Base-by-base conservation (phyloP, 2,888 invertebrate genomes). In the Microplitis manilae region DNA sequence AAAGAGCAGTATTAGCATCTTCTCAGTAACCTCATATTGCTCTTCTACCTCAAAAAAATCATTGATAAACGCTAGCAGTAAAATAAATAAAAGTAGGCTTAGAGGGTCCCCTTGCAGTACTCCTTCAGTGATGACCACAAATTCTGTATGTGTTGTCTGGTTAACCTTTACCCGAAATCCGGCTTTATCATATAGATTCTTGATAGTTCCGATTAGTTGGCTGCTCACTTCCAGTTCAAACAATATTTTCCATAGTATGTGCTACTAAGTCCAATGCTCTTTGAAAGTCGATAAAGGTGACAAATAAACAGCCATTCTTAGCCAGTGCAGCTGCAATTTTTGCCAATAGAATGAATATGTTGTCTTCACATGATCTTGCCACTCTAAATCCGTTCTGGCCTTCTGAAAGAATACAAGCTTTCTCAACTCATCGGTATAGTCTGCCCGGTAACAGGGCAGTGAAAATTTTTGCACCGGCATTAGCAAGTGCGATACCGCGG, bases 371-470 rank as follows among this genome's bases (percentile, higher is more conserved):
- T 1, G 79, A 75, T 39, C 77, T 61, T 4, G 72, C 69, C 9
- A 40, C 20, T 61, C 77, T 65, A 69, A 80, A 83, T 2, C 79
- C 83, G 1, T 79, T 79, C 65, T 82, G 81, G 20, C 73, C 76
- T 9, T 81, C 80, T 1, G 80, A 79, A 8, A 82, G 68, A 30
- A 77, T 76, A 1, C 77, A 60, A 8, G 71, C 41, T 2, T 68
- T n/a, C 15, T 81, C 79, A 9, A 50, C 50, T 81, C 82, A 84
- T 0, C 4, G 15, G 1, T 61, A 62, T 5, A 84, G 67, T 40
- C 85, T 68, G 6, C 70, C 61, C 5, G 81, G 75, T 15, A 85
- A 7, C 1, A 84, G 61, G 0, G 76, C 20, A 1, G 84, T 84
- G 50, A 82, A 81, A 7, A 83, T 70, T 77, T 84, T 84, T 2